Evolutionary conservation across 2,888 invertebrate genomes (phyloP).

Genomic region (Liopterus haemorrhoidalis): DNA sequence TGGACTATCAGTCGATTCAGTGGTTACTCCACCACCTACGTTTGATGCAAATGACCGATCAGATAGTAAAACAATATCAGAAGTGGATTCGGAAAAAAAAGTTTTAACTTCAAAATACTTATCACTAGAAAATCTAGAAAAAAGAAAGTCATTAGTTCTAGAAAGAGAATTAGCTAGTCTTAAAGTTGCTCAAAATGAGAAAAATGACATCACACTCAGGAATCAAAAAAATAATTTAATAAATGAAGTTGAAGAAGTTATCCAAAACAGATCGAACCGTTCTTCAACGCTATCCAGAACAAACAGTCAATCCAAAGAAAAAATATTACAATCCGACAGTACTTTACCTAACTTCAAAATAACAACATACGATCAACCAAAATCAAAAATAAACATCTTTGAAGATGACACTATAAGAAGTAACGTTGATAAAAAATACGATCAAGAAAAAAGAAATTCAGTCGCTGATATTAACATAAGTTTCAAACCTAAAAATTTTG

Average conservation of each 20-base stretch:
- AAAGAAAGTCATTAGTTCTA: constrained; percentile 44
- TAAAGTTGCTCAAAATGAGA: constrained; percentile 37
- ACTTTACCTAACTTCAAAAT: constrained; percentile 46
- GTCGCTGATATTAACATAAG: constrained; percentile 22
- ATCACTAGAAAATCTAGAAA: constrained; percentile 44
- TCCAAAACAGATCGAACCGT: constrained; percentile 26
- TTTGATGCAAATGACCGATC: constrained; percentile 33
- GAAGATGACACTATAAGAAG: constrained; percentile 46
- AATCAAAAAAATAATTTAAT: constrained; percentile 28
- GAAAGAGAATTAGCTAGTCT: constrained; percentile 45
- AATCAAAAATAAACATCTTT: constrained; percentile 44
- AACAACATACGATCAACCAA: constrained; percentile 44
- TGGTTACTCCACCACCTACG: constrained; percentile 43
- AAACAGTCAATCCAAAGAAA: constrained; percentile 18
- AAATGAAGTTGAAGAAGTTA: constrained; percentile 35
- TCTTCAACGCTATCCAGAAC: constrained; percentile 15
- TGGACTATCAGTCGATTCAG: constrained; percentile 38
- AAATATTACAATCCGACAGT: constrained; percentile 15
- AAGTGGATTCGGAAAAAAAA: constrained; percentile 33
- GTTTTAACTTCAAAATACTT: constrained; percentile 40
- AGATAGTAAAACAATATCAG: background rate
- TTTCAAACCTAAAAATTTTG: background rate
- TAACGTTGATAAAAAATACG: constrained; percentile 35
- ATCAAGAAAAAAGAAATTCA: constrained; percentile 28
- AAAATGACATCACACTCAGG: constrained; percentile 17